phyloP scores from a whole-genome alignment of 2,797 vertebrate genomes.

The Phalanger gymnotis region DNA sequence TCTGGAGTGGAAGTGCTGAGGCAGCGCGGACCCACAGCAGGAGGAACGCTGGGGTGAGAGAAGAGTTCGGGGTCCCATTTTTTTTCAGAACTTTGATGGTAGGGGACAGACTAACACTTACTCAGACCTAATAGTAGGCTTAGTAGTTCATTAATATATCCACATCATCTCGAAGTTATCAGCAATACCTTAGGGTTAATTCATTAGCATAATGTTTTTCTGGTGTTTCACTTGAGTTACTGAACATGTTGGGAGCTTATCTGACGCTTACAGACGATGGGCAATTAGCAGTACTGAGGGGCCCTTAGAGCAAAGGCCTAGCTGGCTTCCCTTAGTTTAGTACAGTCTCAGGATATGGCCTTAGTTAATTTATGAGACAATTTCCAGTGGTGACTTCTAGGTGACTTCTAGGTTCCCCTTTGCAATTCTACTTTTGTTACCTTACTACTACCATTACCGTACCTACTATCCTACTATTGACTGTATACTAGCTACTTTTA shows the following conservation, averaged over 20 bases:
- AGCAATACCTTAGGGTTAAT: not conserved
- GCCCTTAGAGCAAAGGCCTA: not conserved
- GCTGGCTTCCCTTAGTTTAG: not conserved
- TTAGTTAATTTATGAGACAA: not conserved
- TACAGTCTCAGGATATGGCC: not conserved
- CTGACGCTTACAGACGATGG: not conserved
- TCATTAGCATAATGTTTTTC: not conserved
- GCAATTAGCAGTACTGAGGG: not conserved
- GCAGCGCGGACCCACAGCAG: not conserved
- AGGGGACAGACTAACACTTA: not conserved
- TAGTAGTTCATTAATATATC: not conserved
- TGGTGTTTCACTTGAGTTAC: not conserved
- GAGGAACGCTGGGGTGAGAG: not conserved
- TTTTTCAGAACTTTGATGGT: not conserved
- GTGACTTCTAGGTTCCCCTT: not conserved
- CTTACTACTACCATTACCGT: too few relatives aligned
- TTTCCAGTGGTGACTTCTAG: not conserved
- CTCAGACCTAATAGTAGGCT: too few relatives aligned
- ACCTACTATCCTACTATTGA: too few relatives aligned
- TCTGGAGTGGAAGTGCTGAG: not conserved
- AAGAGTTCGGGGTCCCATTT: not conserved
- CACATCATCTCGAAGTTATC: not conserved
- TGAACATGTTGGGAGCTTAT: not conserved
- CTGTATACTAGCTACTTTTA: not conserved
- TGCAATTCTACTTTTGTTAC: not conserved